Percentiles rank a stretch among this genome's conserved stretches.
Conservation (phyloP, 2,888 invertebrate species). For the Notodonta dromedarius region DNA sequence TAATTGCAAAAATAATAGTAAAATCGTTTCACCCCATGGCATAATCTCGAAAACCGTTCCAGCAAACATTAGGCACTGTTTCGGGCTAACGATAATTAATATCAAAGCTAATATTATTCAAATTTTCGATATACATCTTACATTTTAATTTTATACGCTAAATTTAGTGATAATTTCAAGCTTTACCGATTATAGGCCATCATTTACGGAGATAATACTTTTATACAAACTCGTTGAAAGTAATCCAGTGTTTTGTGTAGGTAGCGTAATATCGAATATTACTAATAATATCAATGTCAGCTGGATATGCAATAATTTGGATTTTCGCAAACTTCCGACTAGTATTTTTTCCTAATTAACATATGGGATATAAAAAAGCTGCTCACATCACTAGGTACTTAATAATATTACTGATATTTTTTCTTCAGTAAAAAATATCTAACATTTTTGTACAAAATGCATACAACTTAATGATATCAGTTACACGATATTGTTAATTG, state of each 20-base stretch:
- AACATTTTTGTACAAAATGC: constrained; percentile 77
- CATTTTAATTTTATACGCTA: constrained; percentile 45
- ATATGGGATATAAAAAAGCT: constrained; percentile 75
- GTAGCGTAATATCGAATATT: constrained; percentile 46
- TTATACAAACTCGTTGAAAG: constrained; percentile 14
- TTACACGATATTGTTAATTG: constrained; percentile 57
- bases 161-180: constrained; percentile 49
- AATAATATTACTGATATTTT: constrained; percentile 50
- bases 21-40: constrained; percentile 45
- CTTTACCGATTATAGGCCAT: constrained; percentile 51
- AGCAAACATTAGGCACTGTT: constrained; percentile 76
- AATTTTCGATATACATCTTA: constrained; percentile 68
- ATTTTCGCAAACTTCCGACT: constrained; percentile 66
- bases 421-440: constrained; percentile 72
- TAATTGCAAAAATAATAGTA: constrained; percentile 21
- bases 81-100: constrained; percentile 67
- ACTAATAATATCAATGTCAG: constrained; percentile 55
- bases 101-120: constrained; percentile 75
- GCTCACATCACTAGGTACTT: constrained; percentile 53
- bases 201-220: constrained; percentile 23
- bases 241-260: constrained; percentile 51
- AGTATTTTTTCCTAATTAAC: constrained; percentile 63
- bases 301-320: constrained; percentile 63
- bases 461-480: constrained; percentile 54
- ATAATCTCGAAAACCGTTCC: constrained; percentile 66